Evolutionary conservation across 2,797 vertebrate species (phyloP), one percentile per base, ranked within the genome.

Genomic region (Sebastes cheni): DNA sequence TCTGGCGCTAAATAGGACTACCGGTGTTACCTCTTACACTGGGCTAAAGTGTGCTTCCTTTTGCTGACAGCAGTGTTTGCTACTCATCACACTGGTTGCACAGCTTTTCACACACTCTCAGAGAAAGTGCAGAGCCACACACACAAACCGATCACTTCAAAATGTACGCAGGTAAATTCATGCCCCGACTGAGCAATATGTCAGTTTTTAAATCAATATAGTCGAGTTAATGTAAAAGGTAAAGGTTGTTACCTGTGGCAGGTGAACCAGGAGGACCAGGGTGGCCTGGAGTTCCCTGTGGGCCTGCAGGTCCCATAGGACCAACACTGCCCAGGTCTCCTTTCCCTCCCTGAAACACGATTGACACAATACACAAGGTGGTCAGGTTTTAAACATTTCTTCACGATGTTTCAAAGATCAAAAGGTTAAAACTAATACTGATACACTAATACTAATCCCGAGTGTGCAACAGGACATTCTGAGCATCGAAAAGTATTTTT

Each of bases 191-290:
- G 10, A 59, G 11, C 59, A 68, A 25, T 2, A 12, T 22, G 32
- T 25, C 13, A 10, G 2, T 27, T 3, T 69, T 70, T 59, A 23
- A 69, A 50, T 55, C 34, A 56, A 8, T 18, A 32, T 34, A 8
- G 22, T 52, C 7, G 22, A 27, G 62, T 50, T 22, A 62, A 32
- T 27, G 6, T 5, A 30, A 75, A 22, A 23, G 16, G 7, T 16
- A 20, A 22, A 64, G 8, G 27, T 23, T 79, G 36, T 86, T 29
- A 99, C 98, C 98, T 96, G 97, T 92, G 50, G 95, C 95, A 29
- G 96, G 95, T 10, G 94, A 89, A 80, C 98, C 98, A 42, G 98
- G 98, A 72, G 95, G 97, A 13, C 98, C 98, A 0, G 98, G 97
- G 80, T 95, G 97, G 46, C 98, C 98, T 27, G 95, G 93, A 77